A percentile compares a stretch with the other conserved stretches of the same genome.
phyloP scores from a whole-genome alignment of 2,888 invertebrate genomes.

The Dysmachus trigonus region DNA sequence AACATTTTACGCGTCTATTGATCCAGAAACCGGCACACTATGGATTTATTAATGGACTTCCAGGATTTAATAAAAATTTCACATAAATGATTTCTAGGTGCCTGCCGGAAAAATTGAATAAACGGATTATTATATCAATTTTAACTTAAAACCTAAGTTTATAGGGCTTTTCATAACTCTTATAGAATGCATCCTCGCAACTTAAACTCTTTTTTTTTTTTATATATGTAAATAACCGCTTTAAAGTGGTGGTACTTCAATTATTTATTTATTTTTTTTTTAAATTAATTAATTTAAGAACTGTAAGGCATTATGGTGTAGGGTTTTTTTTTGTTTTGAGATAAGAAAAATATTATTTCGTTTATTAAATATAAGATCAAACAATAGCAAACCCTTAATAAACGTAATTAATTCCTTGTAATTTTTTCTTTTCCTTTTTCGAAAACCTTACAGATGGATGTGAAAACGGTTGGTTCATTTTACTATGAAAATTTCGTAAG shows the following conservation, averaged over 20 bases:
- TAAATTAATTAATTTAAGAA: slow-evolving; percentile 46
- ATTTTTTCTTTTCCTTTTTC: slow-evolving; percentile 35
- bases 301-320: background rate
- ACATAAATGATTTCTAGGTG: slow-evolving; percentile 14
- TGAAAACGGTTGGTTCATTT: slow-evolving; percentile 95
- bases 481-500: slow-evolving; percentile 97
- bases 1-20: background rate
- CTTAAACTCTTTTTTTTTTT: slow-evolving; percentile 43
- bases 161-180: background rate
- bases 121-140: background rate
- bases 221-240: background rate
- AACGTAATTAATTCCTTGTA: slow-evolving; percentile 31
- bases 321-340: slow-evolving; percentile 11
- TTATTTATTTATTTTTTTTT: slow-evolving; percentile 17
- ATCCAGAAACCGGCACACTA: background rate
- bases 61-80: background rate
- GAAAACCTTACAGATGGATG: slow-evolving; percentile 77
- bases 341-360: background rate
- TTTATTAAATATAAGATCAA: background rate
- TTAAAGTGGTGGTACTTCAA: background rate
- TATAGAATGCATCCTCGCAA: slow-evolving; percentile 48
- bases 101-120: background rate
- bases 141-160: background rate
- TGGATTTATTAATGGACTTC: background rate
- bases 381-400: background rate